Percentiles rank a stretch among this genome's conserved stretches.
Conservation (phyloP, 2,888 invertebrate genomes). For the Dicycla oo region DNA sequence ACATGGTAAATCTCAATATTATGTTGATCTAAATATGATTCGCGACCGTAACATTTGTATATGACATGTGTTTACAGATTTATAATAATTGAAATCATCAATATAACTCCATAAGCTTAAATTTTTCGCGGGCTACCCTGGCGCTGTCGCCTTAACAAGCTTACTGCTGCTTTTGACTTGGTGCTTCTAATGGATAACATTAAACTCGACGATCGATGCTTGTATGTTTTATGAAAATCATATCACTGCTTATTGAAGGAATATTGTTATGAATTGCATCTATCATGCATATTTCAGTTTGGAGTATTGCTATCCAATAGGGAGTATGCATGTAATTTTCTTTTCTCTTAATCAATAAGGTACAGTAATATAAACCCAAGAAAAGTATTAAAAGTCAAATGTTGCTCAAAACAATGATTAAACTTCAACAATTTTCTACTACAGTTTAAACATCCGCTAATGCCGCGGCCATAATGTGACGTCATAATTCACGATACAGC, state of each 20-base stretch:
- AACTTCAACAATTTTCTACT: too few species aligned
- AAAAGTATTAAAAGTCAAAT: too few species aligned
- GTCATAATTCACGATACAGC: too few species aligned
- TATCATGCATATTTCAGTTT: background rate
- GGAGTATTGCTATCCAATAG: background rate
- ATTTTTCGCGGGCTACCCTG: background rate
- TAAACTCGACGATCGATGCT: background rate
- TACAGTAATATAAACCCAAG: too few species aligned
- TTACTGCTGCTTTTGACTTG: conserved; percentile 25
- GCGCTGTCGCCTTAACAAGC: background rate
- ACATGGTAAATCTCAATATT: too few species aligned
- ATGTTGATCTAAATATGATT: background rate
- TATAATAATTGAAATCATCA: background rate
- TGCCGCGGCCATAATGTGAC: too few species aligned
- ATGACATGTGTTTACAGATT: background rate
- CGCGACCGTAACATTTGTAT: too few species aligned
- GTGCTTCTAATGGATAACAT: background rate
- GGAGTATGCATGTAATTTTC: too few species aligned
- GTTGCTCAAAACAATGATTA: too few species aligned
- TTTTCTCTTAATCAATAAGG: too few species aligned
- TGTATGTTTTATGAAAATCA: conserved; percentile 1
- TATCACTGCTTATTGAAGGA: background rate
- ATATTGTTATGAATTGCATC: background rate
- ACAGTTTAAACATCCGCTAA: too few species aligned
- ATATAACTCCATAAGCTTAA: background rate